A percentile compares a stretch with the other conserved stretches of the same genome.
Conservation (phyloP, 92 coral and sea anemone species). For the Epizoanthus rinbou region DNA sequence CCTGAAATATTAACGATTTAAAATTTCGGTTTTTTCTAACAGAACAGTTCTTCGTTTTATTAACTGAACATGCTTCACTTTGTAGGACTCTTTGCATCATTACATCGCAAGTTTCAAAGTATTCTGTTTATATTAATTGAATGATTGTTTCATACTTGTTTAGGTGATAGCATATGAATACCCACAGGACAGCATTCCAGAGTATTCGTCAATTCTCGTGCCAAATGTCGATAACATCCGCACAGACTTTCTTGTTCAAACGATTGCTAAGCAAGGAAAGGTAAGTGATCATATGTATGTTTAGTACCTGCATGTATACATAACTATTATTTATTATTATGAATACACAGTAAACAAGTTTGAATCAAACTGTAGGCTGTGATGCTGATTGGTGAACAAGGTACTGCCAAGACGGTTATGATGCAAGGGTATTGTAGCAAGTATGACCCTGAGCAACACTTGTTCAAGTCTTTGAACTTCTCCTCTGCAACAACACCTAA, state of each 20-base stretch:
- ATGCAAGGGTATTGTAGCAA: constrained; percentile 93
- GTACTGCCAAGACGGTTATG: constrained; percentile 99
- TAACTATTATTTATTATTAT: background rate
- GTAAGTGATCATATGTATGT: constrained; percentile 45
- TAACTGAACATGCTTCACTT: too few species aligned
- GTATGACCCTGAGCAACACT: constrained; percentile 94
- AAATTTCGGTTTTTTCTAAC: too few species aligned
- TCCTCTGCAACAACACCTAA: constrained; percentile 99
- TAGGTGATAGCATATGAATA: constrained; percentile 94
- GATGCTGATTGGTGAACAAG: constrained; percentile 97
- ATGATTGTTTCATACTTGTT: background rate
- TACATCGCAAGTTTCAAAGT: too few species aligned
- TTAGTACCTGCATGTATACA: background rate
- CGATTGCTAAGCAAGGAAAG: constrained; percentile 94
- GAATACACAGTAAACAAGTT: too few species aligned
- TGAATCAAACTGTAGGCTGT: constrained; percentile 70
- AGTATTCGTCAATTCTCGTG: constrained; percentile 93
- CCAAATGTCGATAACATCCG: constrained; percentile 98
- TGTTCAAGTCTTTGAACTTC: constrained; percentile 90
- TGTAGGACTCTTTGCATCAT: too few species aligned
- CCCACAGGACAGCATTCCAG: constrained; percentile 82
- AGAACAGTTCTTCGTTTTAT: too few species aligned
- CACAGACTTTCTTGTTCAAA: constrained; percentile 91
- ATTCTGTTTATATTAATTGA: too few species aligned
- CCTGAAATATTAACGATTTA: too few species aligned